Percentiles rank a stretch among this genome's conserved stretches.
Evolutionary conservation across 2,113 vertebrate genomes (phyloP).

Genomic region (Daboia siamensis): DNA sequence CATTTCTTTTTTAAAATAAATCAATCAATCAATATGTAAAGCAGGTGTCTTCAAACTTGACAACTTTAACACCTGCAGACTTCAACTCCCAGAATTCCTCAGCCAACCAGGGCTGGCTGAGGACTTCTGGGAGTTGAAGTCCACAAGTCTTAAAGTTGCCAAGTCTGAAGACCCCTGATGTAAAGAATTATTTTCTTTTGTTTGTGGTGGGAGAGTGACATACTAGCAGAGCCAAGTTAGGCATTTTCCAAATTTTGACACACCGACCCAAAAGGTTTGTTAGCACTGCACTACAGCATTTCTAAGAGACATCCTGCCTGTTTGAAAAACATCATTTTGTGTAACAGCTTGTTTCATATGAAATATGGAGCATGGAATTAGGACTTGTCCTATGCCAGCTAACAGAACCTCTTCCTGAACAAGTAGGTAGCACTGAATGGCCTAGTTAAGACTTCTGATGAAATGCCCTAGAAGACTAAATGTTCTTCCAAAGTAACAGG

Average conservation of each 20-base stretch:
- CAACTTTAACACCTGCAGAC: too few species aligned
- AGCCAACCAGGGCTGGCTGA: background rate
- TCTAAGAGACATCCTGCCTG: background rate
- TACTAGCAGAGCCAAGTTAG: background rate
- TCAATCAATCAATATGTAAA: too few species aligned
- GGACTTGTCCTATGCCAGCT: background rate
- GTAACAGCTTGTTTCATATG: background rate
- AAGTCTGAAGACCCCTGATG: too few species aligned
- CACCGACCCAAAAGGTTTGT: background rate
- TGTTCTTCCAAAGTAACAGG: background rate
- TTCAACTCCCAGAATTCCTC: too few species aligned
- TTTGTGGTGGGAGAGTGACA: background rate
- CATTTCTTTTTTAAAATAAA: background rate
- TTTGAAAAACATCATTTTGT: background rate
- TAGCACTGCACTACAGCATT: background rate
- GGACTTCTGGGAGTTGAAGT: background rate
- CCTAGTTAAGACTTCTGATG: background rate
- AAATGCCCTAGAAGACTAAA: background rate
- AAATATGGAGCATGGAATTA: background rate
- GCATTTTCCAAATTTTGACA: background rate
- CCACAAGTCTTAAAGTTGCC: too few species aligned
- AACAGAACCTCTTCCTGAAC: background rate
- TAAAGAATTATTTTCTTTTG: background rate
- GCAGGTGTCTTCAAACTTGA: too few species aligned
- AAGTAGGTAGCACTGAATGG: background rate